These are phyloP conservation scores for Eptesicus fuscus DNA, from an alignment of 2,113 vertebrate species.

Conservation along the genomic window DNA sequence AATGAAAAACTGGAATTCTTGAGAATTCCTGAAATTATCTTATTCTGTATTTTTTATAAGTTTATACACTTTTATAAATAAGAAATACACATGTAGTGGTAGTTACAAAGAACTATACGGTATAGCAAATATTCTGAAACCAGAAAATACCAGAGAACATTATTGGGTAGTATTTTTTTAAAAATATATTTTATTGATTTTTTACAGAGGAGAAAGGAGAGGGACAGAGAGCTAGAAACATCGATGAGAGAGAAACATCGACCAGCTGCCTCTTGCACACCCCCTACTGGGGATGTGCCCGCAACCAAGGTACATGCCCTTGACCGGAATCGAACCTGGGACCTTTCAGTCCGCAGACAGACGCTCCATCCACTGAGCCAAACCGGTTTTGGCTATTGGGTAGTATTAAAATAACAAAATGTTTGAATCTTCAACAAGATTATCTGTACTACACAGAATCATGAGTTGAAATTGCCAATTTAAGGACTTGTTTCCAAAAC, in stretches of 20 bases:
- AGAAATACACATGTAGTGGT: constrained; percentile 1
- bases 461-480: background rate
- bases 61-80: constrained; percentile 9
- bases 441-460: background rate
- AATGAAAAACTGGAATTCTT: constrained; percentile 22
- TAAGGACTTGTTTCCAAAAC: constrained; percentile 14
- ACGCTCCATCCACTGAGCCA: no score
- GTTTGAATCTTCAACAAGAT: constrained; percentile 2
- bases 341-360: no score
- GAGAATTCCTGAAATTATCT: constrained; percentile 35
- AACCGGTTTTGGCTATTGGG: no score
- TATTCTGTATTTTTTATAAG: constrained; percentile 47
- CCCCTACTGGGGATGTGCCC: no score
- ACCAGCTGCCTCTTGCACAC: no score
- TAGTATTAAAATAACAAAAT: background rate
- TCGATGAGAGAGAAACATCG: no score
- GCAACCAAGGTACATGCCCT: no score
- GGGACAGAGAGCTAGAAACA: no score
- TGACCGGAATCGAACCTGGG: no score
- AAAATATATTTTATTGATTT: no score
- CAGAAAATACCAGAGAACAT: background rate
- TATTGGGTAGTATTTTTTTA: background rate
- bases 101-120: constrained; percentile 19
- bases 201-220: no score
- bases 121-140: constrained; percentile 3